These are phyloP conservation scores for Drosophila pallidifrons DNA, from an alignment of 1,140 invertebrate species.

Conservation along the genomic window DNA sequence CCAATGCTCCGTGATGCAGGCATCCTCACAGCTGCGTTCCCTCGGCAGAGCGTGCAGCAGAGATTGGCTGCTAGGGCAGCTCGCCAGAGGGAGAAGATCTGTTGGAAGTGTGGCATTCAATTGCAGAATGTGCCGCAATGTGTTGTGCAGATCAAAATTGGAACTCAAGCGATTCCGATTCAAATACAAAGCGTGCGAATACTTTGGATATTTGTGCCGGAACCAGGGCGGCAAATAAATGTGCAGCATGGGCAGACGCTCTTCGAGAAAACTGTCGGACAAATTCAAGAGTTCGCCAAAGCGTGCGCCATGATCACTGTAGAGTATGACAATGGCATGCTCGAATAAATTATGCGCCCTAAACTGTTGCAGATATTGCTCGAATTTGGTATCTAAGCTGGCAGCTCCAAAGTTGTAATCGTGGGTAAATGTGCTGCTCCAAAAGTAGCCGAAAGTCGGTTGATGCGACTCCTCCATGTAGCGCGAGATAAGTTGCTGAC, in stretches of 20 bases:
- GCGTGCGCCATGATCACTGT: conserved; percentile 96
- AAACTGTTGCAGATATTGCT: conserved; percentile 86
- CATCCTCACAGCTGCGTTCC: conserved; percentile 89
- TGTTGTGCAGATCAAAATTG: conserved; percentile 92
- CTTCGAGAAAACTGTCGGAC: conserved; percentile 92
- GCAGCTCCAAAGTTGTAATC: conserved; percentile 90
- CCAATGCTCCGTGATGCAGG: conserved; percentile 90
- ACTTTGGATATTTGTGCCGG: conserved; percentile 87
- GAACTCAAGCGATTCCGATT: conserved; percentile 92
- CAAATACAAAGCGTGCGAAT: conserved; percentile 88
- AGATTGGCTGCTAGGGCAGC: conserved; percentile 88
- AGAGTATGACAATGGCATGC: conserved; percentile 90
- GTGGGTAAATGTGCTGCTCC: conserved; percentile 91
- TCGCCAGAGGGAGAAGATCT: neutral
- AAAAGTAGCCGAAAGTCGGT: conserved; percentile 91
- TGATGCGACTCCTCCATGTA: conserved; percentile 42
- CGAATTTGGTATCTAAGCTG: conserved; percentile 87
- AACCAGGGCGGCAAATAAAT: conserved; percentile 92
- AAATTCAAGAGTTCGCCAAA: conserved; percentile 90
- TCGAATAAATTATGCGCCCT: conserved; percentile 84
- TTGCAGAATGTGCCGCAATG: conserved; percentile 84
- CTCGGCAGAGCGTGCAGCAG: conserved; percentile 88
- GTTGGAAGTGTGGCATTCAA: conserved; percentile 31
- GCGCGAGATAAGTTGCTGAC: conserved; percentile 86
- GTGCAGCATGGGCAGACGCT: conserved; percentile 93